A percentile compares a stretch with the other conserved stretches of the same genome.
Conservation (phyloP, 2,797 vertebrate species). For the Ctenopoma multispine region DNA sequence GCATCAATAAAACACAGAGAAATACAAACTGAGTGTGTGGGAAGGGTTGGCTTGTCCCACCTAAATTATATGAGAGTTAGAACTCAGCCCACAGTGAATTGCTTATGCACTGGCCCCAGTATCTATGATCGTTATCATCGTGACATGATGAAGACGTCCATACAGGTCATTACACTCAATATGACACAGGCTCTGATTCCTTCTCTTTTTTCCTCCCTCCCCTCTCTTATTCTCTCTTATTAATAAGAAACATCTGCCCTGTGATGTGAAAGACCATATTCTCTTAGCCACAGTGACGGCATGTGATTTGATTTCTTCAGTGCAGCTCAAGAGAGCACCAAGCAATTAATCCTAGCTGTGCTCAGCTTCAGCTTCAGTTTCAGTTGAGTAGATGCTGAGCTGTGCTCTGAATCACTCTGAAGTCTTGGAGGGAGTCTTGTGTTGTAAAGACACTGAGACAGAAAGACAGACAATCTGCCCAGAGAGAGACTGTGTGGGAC, state of each 20-base stretch:
- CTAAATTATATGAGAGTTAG: conserved; percentile 53
- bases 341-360: conserved; percentile 79
- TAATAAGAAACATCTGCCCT: conserved; percentile 70
- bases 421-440: conserved; percentile 65
- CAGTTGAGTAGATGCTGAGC: conserved; percentile 69
- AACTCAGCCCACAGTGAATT: conserved; percentile 51
- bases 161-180: conserved; percentile 79
- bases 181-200: conserved; percentile 62
- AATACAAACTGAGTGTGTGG: conserved; percentile 36
- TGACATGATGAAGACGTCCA: conserved; percentile 77
- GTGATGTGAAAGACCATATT: conserved; percentile 63
- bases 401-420: conserved; percentile 68
- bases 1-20: conserved; percentile 40
- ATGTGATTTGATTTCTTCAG: conserved; percentile 69
- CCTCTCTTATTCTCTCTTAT: conserved; percentile 53
- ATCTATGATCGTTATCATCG: conserved; percentile 68
- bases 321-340: conserved; percentile 61
- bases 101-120: conserved; percentile 54
- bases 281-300: conserved; percentile 55
- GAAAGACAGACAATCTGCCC: conserved; percentile 72
- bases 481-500: conserved; percentile 63
- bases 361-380: conserved; percentile 66
- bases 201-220: conserved; percentile 37
- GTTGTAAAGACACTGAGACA: conserved; percentile 67
- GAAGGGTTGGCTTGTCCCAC: conserved; percentile 14